These are phyloP conservation scores for Metalampra italica DNA, from an alignment of 2,888 invertebrate genomes.

Conservation along the genomic window DNA sequence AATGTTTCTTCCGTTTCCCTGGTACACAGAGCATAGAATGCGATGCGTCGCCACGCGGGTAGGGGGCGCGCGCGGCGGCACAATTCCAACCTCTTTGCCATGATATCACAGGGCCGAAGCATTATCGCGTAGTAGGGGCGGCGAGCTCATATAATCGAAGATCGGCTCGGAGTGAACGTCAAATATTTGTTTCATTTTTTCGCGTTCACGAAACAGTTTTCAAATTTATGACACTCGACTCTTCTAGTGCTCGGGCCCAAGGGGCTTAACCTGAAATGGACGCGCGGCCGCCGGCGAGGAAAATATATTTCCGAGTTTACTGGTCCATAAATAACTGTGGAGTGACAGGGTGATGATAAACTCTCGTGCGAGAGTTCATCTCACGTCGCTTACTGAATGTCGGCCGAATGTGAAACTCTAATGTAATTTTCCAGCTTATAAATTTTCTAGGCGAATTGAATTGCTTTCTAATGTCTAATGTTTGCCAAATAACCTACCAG, in stretches of 20 bases:
- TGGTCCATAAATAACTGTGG: conserved; percentile 75
- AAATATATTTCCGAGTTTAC: conserved; percentile 78
- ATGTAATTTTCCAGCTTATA: conserved; percentile 40
- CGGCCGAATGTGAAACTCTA: conserved; percentile 49
- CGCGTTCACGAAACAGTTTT: conserved; percentile 69
- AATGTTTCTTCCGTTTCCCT: no score
- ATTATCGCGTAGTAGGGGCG: not conserved
- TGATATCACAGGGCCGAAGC: not conserved
- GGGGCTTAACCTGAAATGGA: conserved; percentile 77
- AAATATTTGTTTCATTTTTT: conserved; percentile 70
- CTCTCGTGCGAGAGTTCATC: conserved; percentile 68
- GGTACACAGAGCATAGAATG: no score
- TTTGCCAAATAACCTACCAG: not conserved
- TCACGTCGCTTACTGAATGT: conserved; percentile 68
- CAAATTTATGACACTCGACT: conserved; percentile 77
- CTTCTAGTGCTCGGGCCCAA: conserved; percentile 70
- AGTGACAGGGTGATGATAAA: conserved; percentile 77
- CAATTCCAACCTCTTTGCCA: no score
- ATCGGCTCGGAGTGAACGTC: conserved; percentile 46
- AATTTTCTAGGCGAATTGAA: conserved; percentile 13
- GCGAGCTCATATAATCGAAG: conserved; percentile 38
- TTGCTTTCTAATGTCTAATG: conserved; percentile 3
- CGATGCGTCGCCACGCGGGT: no score
- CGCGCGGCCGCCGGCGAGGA: conserved; percentile 66
- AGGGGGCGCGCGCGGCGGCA: no score